These are phyloP conservation scores for Dipodomys stephensi DNA, from an alignment of 2,113 vertebrate species.

Conservation along the genomic window DNA sequence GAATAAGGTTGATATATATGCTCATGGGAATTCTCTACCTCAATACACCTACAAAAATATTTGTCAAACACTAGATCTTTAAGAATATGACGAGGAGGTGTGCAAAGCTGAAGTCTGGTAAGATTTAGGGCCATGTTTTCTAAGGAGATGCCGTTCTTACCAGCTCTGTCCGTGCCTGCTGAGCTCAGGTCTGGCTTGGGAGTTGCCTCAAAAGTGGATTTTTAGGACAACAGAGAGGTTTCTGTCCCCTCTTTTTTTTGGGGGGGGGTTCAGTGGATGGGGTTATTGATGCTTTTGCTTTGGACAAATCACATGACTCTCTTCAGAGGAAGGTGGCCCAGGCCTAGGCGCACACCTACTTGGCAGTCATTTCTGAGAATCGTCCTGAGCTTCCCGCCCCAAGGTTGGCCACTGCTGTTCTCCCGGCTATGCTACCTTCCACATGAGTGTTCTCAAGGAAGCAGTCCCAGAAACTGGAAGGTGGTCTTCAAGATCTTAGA, in stretches of 20 bases:
- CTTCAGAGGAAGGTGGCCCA: not conserved
- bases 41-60: not conserved
- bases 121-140: not conserved
- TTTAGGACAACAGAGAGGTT: too few relatives aligned
- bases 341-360: not conserved
- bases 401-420: not conserved
- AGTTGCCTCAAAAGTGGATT: too few relatives aligned
- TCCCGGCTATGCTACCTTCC: not conserved
- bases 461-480: not conserved
- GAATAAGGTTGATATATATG: not conserved
- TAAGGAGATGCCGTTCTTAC: not conserved
- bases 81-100: not conserved
- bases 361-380: not conserved
- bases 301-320: not conserved
- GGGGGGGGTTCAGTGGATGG: not conserved
- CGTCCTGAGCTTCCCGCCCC: not conserved
- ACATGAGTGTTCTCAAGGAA: not conserved
- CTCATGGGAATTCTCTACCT: not conserved
- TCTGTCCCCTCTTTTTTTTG: not conserved
- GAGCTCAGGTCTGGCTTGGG: not conserved
- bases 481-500: not conserved
- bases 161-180: too few relatives aligned
- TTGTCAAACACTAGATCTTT: conserved; percentile 7
- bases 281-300: not conserved
- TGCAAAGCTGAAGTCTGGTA: not conserved